These are phyloP conservation scores for Drosophila simulans DNA, from an alignment of 1,140 invertebrate genomes.

Conservation along the genomic window DNA sequence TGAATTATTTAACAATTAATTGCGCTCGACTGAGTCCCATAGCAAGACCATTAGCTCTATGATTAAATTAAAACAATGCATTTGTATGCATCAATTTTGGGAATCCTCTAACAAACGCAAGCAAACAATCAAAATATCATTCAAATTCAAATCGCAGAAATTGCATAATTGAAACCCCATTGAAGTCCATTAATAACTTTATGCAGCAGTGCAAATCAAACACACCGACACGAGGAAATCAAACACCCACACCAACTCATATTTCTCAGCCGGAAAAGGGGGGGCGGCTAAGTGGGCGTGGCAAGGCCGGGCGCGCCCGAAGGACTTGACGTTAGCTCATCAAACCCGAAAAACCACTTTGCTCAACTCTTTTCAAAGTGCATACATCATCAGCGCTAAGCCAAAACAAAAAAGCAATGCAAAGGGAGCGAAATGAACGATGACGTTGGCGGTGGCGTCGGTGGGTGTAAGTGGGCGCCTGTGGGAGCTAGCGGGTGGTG, in stretches of 20 bases:
- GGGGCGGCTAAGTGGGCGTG: neutral
- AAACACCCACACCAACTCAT: conserved; percentile 36
- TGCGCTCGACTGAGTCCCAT: conserved; percentile 9
- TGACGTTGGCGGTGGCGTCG: conserved; percentile 18
- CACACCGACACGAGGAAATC: conserved; percentile 36
- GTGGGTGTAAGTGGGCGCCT: conserved; percentile 2
- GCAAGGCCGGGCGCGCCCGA: neutral
- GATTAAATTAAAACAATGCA: conserved; percentile 50
- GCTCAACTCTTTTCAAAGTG: conserved; percentile 82
- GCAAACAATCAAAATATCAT: conserved; percentile 81
- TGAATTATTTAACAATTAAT: conserved; percentile 10
- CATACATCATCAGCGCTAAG: conserved; percentile 81
- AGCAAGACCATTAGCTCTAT: conserved; percentile 20
- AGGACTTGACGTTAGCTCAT: conserved; percentile 77
- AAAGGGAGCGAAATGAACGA: conserved; percentile 59
- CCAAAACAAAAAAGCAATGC: conserved; percentile 76
- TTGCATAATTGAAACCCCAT: conserved; percentile 81
- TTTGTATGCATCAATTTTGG: conserved; percentile 11
- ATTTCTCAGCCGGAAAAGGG: conserved; percentile 23
- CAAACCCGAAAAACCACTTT: conserved; percentile 81
- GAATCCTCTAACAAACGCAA: conserved; percentile 24
- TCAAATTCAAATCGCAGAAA: conserved; percentile 80
- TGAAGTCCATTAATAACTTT: conserved; percentile 83
- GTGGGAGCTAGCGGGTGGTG: neutral
- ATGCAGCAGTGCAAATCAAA: conserved; percentile 68